Evolutionary conservation across 2,888 invertebrate genomes (phyloP).

Genomic region (Camponotus fellah): DNA sequence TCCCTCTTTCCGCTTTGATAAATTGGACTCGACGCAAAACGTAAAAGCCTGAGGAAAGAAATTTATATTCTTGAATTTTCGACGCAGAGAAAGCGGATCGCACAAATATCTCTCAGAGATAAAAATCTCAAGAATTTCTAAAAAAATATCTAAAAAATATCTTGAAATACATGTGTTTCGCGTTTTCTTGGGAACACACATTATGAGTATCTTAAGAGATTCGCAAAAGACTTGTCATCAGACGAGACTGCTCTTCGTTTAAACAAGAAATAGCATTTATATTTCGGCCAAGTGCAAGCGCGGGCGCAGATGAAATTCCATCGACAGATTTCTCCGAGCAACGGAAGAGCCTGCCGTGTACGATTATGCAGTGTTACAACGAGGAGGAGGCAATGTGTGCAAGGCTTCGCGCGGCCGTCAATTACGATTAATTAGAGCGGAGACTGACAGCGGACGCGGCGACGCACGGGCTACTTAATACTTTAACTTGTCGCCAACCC

Average conservation of each 20-base stretch:
- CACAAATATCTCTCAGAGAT: neutral
- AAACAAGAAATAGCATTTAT: neutral
- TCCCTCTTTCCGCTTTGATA: neutral
- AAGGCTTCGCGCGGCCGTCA: conserved; percentile 85
- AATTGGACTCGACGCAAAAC: neutral
- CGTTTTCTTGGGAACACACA: neutral
- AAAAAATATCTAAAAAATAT: neutral
- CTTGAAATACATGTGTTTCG: neutral
- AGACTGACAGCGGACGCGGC: conserved; percentile 86
- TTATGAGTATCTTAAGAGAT: neutral
- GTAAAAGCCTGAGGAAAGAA: neutral
- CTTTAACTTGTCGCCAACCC: conserved; percentile 83
- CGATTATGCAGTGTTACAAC: conserved; percentile 71
- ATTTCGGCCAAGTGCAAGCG: neutral
- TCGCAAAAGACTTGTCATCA: neutral
- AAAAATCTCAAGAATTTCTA: neutral
- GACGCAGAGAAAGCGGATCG: conserved; percentile 6
- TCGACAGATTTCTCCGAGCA: conserved; percentile 60
- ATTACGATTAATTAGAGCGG: conserved; percentile 86
- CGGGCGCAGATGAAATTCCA: conserved; percentile 2
- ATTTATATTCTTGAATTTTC: conserved; percentile 1
- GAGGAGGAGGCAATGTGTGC: conserved; percentile 80
- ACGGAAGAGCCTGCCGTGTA: conserved; percentile 64
- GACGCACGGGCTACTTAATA: conserved; percentile 82
- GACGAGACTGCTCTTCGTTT: neutral